Base-by-base conservation (phyloP, 2,113 vertebrate species). In the Rhadina sibilatrix region DNA sequence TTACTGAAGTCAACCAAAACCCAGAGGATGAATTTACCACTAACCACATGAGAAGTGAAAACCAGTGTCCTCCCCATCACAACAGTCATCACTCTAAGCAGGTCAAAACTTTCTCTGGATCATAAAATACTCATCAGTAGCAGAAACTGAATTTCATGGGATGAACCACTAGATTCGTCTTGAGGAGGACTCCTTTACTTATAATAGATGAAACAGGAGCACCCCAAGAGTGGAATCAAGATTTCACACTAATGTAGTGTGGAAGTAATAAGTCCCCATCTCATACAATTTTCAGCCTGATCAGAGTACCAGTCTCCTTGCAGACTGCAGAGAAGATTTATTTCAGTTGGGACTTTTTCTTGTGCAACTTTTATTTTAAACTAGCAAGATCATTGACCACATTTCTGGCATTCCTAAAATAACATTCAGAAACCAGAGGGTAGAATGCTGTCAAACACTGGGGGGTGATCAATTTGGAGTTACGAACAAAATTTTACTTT, bases 231-330 rank as follows among this genome's bases (percentile, higher is more conserved):
- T 19, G 53, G 57, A 82, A 82, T 17, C 28, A 35, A 35, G 33
- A 74, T 66, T 66, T 46, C 53, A 44, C 28, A 33, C 14, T 46
- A 46, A 23, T 0, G 1, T 25, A 59, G 13, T 1, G 0, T 27
- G 27, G 21, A 44, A 59, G 9, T 27, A 65, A 30, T 25, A 72
- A 60, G 15, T 21, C 22, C 30, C 63, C 0, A 7, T 16, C 16
- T 91, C 74, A 70, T 11, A 46, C 1, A 33, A 78, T 54, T 86
- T 83, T 76, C 46, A 80, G 28, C 23, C 61, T 85, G 24, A 70
- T 46, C 35, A 50, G 46, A 77, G 44, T 25, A 76, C 7, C 2
- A 0, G 23, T 17, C 60, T 71, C 60, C 85, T 49, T 54, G 33
- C 18, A 78, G 69, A 38, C 42, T 84, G 14, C 31, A 95, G n/a